Conservation (phyloP, 2,797 vertebrate species). For the Hipposideros larvatus region DNA sequence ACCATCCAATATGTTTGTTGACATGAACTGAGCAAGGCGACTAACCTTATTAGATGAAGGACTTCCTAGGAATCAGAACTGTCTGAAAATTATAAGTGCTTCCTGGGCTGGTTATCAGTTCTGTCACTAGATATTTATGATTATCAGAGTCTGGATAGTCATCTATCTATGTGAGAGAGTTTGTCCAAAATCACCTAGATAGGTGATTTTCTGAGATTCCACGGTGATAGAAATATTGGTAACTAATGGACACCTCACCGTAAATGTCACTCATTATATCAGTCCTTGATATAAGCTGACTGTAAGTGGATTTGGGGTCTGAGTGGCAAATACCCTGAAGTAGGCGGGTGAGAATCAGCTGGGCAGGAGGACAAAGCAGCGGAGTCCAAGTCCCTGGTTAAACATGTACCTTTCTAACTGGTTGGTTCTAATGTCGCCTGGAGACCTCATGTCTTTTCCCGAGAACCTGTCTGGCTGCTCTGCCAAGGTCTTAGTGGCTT, state of each 20-base stretch:
- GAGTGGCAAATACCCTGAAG: background rate
- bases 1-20: background rate
- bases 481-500: background rate
- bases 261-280: background rate
- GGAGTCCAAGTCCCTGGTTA: background rate
- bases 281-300: background rate
- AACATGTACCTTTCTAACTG: background rate
- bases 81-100: background rate
- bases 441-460: background rate
- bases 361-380: background rate
- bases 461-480: background rate
- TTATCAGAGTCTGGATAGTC: background rate
- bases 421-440: background rate
- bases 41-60: background rate
- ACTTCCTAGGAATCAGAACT: background rate
- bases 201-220: background rate
- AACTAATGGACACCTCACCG: background rate
- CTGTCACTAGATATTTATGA: background rate
- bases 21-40: background rate
- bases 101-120: background rate
- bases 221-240: background rate
- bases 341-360: too few species aligned
- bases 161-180: background rate
- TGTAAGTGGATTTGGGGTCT: background rate
- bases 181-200: background rate